Conservation (phyloP, 2,797 vertebrate genomes). For the Uromys caudimaculatus region DNA sequence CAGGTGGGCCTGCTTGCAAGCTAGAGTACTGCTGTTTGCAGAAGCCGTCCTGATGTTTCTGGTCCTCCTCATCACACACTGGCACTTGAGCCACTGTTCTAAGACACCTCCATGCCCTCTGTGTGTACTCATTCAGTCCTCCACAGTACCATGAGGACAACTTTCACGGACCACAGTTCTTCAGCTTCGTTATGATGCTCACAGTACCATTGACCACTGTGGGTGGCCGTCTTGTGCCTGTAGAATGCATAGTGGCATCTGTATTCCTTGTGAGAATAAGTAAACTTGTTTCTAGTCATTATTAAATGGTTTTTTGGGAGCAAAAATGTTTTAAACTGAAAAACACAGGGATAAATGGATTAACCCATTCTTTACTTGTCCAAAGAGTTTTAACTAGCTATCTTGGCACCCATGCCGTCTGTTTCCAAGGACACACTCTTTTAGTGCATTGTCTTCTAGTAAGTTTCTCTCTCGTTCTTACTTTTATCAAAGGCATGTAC, state of each 20-base stretch:
- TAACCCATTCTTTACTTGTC: not conserved
- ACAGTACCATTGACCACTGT: not conserved
- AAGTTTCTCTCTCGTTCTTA: not conserved
- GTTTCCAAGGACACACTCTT: not conserved
- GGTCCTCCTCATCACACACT: not conserved
- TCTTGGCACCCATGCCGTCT: not conserved
- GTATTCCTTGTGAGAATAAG: not conserved
- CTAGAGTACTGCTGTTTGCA: not conserved
- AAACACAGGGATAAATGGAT: not conserved
- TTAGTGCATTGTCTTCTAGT: not conserved
- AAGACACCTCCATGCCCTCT: not conserved
- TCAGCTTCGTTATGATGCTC: fast-evolving
- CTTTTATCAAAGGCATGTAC: not conserved
- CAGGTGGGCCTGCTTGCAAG: not conserved
- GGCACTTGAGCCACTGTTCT: no score
- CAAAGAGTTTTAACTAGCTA: not conserved
- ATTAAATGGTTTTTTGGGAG: not conserved
- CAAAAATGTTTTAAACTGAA: not conserved
- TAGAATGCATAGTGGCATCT: not conserved
- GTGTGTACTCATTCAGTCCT: not conserved
- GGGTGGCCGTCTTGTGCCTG: not conserved
- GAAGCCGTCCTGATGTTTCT: not conserved
- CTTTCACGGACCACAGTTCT: not conserved
- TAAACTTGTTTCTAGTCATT: not conserved
- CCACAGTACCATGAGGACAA: not conserved